Base-by-base conservation (phyloP, 2,797 vertebrate species). In the Triplophysa yarkandensis region DNA sequence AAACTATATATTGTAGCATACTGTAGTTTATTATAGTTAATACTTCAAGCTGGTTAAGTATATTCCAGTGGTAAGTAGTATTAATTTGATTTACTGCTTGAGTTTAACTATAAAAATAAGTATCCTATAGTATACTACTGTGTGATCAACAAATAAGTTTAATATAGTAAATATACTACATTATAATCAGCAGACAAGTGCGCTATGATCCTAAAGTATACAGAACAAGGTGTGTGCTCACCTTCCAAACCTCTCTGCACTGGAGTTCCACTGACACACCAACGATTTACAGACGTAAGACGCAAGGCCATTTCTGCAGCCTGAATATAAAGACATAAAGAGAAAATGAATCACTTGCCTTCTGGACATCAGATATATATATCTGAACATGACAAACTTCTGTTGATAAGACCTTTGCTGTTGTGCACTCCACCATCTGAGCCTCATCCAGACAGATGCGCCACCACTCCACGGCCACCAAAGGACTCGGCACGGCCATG, bases 381-480 rank as follows among this genome's bases (percentile, higher is more conserved):
- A n/a, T n/a, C n/a, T n/a, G n/a, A n/a, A 62, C 10, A 17, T 4
- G 23, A 7, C 34, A n/a, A 32, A 32, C 7, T n/a, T 36, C 3
- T 11, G 6, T 21, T 39, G 32, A 34, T 11, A 11, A 36, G 36
- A 39, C 97, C 92, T 98, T 99, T 0, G 98, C 97, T 41, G 97
- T 94, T 54, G 97, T 96, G 81, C 96, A 98, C 68, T 99, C 98
- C 27, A 99, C 96, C 97, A 99, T 99, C 85, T 99, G 98, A 19
- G 98, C 98, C 87, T 99, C 98, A 61, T 99, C 98, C 57, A 99
- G 91, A 84, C 98, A 99, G 84, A 99, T 93, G 69, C 98, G 92
- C 98, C 98, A 99, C 98, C 98, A 99, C 84, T 99, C 96, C 83
- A 99, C 98, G 0, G 98, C 98, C 41, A 99, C 97, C 52, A 99